A percentile compares a stretch with the other conserved stretches of the same genome.
phyloP scores from a whole-genome alignment of 2,797 vertebrate species.

The Alcedo quadribrachys region DNA sequence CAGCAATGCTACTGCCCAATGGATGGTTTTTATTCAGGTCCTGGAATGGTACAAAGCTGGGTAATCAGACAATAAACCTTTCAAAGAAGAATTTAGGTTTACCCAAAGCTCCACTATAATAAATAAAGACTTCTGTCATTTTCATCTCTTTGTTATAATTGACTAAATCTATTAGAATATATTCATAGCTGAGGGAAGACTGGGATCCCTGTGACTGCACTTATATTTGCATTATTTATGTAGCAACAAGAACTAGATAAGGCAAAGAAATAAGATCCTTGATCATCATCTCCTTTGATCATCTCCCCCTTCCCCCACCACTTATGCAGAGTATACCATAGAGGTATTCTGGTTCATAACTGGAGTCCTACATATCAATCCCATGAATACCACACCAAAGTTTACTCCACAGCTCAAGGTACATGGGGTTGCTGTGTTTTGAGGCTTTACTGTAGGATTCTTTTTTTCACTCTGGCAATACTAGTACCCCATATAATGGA shows the following conservation, averaged over 20 bases:
- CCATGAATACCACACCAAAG: neutral
- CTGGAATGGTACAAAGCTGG: neutral
- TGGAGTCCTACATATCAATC: neutral
- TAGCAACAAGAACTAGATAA: constrained; percentile 59
- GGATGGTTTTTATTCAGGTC: constrained; percentile 59
- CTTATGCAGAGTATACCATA: neutral
- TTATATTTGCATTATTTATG: constrained; percentile 65
- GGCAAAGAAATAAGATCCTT: constrained; percentile 52
- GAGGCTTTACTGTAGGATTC: neutral
- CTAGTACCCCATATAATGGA: fast-evolving
- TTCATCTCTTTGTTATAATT: constrained; percentile 14
- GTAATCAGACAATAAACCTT: neutral
- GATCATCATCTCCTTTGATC: constrained; percentile 57
- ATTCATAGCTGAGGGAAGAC: constrained; percentile 49
- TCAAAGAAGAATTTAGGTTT: constrained; percentile 12
- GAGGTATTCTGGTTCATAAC: neutral
- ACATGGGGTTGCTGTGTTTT: fast-evolving
- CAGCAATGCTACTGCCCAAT: neutral
- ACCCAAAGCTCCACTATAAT: neutral
- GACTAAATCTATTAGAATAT: constrained; percentile 47
- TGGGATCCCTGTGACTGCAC: constrained; percentile 40
- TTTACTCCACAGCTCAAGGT: neutral
- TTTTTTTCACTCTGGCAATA: neutral
- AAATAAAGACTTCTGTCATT: neutral
- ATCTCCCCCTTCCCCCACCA: neutral